Evolutionary conservation across 2,797 vertebrate genomes (phyloP), one percentile per base, ranked within the genome.

Genomic region (Pyrocephalus nanus): DNA sequence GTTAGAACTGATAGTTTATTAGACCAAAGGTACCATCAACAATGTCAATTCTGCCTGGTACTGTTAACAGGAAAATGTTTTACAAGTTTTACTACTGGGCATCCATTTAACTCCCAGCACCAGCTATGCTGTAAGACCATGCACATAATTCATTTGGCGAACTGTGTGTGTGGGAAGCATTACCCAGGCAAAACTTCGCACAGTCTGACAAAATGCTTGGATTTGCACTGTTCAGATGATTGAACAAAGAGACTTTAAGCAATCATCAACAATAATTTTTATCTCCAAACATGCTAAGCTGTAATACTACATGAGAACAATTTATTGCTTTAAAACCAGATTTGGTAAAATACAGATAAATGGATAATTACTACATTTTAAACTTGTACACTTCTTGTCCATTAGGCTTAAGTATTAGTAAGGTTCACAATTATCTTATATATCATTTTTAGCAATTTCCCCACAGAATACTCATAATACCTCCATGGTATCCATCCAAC

Each of bases 141-240:
- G 93, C 95, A 91, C 18, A 40, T 96, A 95, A 98, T 97, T 98
- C 96, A 97, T 96, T 94, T 92, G 92, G 95, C 48, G 58, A 98
- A 96, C 97, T 47, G 48, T 2, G 4, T 95, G 94, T 92, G 91
- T 47, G 71, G 93, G 86, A 98, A 97, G 94, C 94, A 95, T 90
- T 96, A 97, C 74, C 94, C 95, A 97, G 90, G 94, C 75, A 75
- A 97, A 97, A 98, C 91, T 95, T 97, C 96, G 95, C 96, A 96
- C 92, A 96, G 96, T 76, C 94, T 97, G 96, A 97, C 95, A 97
- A 97, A 98, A 97, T 88, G 93, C 96, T 97, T 97, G 96, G 97
- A 97, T 98, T 97, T 97, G 96, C 73, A 95, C 95, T 85, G 95
- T 96, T 98, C 95, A 97, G 91, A 95, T 96, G 95, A 97, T 60